Evolutionary conservation across 2,888 invertebrate genomes (phyloP), one percentile per base, ranked within the genome.

Genomic region (Lamproptera curius): DNA sequence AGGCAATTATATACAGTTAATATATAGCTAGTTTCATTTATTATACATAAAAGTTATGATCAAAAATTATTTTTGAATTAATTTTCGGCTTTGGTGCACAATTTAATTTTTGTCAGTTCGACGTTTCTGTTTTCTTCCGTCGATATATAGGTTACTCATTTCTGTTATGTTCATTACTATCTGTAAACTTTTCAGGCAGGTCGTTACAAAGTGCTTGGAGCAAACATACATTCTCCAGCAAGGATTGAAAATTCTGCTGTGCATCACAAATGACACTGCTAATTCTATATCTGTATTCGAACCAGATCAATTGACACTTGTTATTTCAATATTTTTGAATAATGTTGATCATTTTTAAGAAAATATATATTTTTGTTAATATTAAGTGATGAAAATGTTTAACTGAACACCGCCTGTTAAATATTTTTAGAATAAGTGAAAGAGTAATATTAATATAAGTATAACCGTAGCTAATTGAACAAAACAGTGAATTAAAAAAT

Each of bases 161-260:
- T n/a, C n/a, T n/a, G n/a, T n/a, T n/a, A n/a, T n/a, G n/a, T n/a
- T 23, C 11, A 16, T 15, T 43, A 20, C 16, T 9, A 35, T 14
- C 15, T n/a, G 14, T 50, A 50, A 43, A 51, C n/a, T 39, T 72
- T 71, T 38, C 73, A 81, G 80, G 34, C 67, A 71, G 58, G 59
- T 73, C 0, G 56, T 76, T 0, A 58, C 51, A 0, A 74, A 73
- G 49, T 72, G 67, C 13, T 46, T 76, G 6, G 67, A 73, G 8
- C 76, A 77, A 52, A 69, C 70, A 0, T 49, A 58, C 0, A 52
- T 67, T 10, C 20, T 79, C 0, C 60, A 67, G 13, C 55, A 52
- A 3, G 62, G 66, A 0, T 15, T 79, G 20, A 48, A 36, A 42
- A 17, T 34, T 6, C 14, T 48, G 6, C 23, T 42, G 2, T 16